Percentiles rank a stretch among this genome's conserved stretches.
phyloP scores from a whole-genome alignment of 2,888 invertebrate species.

The Scrobipalpa costella region DNA sequence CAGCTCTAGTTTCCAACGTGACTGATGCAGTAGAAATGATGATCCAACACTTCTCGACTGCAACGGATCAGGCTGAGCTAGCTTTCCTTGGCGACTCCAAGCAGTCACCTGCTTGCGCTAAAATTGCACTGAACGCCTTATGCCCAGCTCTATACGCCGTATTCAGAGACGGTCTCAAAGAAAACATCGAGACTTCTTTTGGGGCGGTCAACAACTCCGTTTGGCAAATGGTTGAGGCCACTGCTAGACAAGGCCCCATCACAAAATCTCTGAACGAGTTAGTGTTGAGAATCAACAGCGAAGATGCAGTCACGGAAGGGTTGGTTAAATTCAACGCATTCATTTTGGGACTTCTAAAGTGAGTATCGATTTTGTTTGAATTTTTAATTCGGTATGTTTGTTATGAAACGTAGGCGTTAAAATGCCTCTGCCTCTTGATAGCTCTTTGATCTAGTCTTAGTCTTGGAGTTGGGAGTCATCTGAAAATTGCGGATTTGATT shows the following conservation, averaged over 20 bases:
- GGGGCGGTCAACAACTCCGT: constrained; percentile 93
- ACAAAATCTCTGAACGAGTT: constrained; percentile 92
- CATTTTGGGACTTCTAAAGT: constrained; percentile 92
- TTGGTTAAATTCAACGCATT: constrained; percentile 94
- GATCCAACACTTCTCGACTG: constrained; percentile 85
- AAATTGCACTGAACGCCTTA: constrained; percentile 86
- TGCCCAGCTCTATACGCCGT: constrained; percentile 93
- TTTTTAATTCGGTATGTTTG: not conserved
- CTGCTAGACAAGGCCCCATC: constrained; percentile 92
- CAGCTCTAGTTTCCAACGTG: constrained; percentile 87
- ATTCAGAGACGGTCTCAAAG: constrained; percentile 91
- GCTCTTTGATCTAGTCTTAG: too few relatives aligned
- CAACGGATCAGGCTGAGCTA: constrained; percentile 83
- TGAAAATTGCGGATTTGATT: too few relatives aligned
- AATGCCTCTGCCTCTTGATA: too few relatives aligned
- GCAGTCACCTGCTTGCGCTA: constrained; percentile 84
- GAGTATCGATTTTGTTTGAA: constrained; percentile 54
- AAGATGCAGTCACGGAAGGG: constrained; percentile 91
- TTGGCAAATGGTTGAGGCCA: constrained; percentile 94
- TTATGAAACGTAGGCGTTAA: too few relatives aligned
- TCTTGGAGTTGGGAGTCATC: too few relatives aligned
- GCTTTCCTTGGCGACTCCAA: constrained; percentile 81
- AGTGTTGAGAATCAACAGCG: constrained; percentile 90
- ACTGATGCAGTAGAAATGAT: constrained; percentile 88
- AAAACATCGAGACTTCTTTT: constrained; percentile 90